These are phyloP conservation scores for Dromas ardeola DNA, from an alignment of 2,113 vertebrate species.

Conservation along the genomic window DNA sequence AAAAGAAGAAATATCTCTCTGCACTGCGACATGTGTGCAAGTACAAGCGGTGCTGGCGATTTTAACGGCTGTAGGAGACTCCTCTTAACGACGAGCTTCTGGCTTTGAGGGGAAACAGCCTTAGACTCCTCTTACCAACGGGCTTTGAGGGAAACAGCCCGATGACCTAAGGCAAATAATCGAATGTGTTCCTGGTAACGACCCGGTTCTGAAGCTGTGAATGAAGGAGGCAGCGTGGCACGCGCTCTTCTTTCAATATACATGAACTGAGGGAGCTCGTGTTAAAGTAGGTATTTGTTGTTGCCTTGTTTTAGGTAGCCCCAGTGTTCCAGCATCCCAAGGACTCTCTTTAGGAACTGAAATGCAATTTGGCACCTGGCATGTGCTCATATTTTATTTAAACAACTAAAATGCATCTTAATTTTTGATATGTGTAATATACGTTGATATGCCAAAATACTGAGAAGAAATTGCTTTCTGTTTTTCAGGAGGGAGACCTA, in stretches of 20 bases:
- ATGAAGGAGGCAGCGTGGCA: not conserved
- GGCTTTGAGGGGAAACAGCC: not conserved
- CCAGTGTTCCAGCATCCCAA: not conserved
- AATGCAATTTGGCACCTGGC: not conserved
- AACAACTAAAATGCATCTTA: not conserved
- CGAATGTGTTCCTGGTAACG: accelerated
- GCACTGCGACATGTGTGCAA: not conserved
- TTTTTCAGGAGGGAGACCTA: not conserved
- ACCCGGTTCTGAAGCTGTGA: too few species aligned
- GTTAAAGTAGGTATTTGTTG: not conserved
- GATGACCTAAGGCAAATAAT: accelerated
- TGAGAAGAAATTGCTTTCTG: not conserved
- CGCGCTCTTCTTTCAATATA: accelerated
- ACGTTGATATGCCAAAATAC: not conserved
- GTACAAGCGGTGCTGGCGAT: accelerated
- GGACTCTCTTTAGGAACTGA: not conserved
- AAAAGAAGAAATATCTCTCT: not conserved
- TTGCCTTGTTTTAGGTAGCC: not conserved
- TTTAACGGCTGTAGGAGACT: not conserved
- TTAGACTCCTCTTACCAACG: too few species aligned
- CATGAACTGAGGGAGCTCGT: not conserved
- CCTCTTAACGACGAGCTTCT: too few species aligned
- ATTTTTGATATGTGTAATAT: not conserved
- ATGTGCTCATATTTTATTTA: not conserved
- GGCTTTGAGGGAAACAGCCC: not conserved